Percentiles rank a stretch among this genome's conserved stretches.
Evolutionary conservation across 2,797 vertebrate species (phyloP).

Genomic region (Eutrigla gurnardus): DNA sequence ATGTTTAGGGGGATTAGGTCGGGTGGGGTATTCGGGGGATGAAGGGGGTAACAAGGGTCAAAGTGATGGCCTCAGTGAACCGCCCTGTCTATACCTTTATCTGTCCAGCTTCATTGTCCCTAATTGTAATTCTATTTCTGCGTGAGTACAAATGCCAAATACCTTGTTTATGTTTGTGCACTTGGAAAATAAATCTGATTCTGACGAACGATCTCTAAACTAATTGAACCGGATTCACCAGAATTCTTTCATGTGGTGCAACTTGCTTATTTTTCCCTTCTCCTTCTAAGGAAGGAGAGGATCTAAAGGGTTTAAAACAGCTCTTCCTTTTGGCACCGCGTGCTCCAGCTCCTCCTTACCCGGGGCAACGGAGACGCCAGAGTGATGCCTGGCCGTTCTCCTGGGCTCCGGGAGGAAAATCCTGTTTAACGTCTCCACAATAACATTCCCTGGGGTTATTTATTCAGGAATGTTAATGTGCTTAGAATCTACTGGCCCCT

Average conservation of each 20-base stretch:
- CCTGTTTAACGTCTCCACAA: conserved; percentile 78
- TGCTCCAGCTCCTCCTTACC: conserved; percentile 48
- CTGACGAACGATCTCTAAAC: not conserved
- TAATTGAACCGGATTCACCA: conserved; percentile 3
- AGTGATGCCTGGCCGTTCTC: conserved; percentile 66
- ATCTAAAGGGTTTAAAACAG: conserved; percentile 34
- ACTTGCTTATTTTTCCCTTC: conserved; percentile 3
- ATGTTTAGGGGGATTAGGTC: no score
- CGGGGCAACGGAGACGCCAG: conserved; percentile 50
- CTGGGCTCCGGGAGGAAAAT: conserved; percentile 72
- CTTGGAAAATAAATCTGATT: not conserved
- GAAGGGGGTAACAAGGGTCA: no score
- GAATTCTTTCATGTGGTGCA: conserved; percentile 28
- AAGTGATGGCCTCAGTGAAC: not conserved
- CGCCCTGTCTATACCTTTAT: not conserved
- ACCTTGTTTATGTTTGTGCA: not conserved
- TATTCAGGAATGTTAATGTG: conserved; percentile 83
- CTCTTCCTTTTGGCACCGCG: conserved; percentile 28
- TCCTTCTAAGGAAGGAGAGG: conserved; percentile 14
- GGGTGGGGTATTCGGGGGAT: no score
- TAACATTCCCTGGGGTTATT: conserved; percentile 79
- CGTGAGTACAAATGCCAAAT: not conserved
- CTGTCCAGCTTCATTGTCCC: not conserved
- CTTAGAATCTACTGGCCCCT: conserved; percentile 67
- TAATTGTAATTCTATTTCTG: not conserved